These are phyloP conservation scores for Brachionus calyciflorus DNA, from an alignment of 1,140 invertebrate genomes.

Conservation along the genomic window DNA sequence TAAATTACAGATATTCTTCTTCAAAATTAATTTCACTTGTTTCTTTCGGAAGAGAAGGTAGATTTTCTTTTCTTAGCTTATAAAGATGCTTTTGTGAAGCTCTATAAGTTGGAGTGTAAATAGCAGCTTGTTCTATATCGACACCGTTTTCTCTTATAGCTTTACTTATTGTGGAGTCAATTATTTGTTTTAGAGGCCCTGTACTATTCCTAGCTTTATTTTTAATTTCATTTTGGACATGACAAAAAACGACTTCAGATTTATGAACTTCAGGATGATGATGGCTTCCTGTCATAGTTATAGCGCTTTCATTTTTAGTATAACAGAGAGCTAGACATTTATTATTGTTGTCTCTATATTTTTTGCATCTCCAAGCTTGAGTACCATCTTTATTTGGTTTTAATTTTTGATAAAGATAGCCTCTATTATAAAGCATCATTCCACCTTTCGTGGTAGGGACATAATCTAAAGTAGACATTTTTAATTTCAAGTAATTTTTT, in stretches of 20 bases:
- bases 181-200: neutral
- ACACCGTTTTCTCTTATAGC: neutral
- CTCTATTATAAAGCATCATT: neutral
- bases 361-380: neutral
- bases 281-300: neutral
- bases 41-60: neutral
- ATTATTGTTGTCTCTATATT: neutral
- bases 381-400: neutral
- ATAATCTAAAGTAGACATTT: no score
- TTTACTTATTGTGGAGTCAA: neutral
- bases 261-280: neutral
- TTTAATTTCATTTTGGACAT: no score
- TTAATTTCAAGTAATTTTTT: no score
- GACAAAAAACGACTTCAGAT: neutral
- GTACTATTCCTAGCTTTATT: neutral
- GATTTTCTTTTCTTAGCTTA: no score
- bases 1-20: no score
- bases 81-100: no score
- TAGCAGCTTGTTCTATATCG: neutral
- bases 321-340: slow-evolving; percentile 12
- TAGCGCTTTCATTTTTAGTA: neutral
- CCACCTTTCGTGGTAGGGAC: neutral
- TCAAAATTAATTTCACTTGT: no score
- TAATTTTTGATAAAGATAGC: neutral
- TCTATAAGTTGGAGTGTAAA: no score